phyloP scores from a whole-genome alignment of 2,888 invertebrate species.

The Camponotus fellah region DNA sequence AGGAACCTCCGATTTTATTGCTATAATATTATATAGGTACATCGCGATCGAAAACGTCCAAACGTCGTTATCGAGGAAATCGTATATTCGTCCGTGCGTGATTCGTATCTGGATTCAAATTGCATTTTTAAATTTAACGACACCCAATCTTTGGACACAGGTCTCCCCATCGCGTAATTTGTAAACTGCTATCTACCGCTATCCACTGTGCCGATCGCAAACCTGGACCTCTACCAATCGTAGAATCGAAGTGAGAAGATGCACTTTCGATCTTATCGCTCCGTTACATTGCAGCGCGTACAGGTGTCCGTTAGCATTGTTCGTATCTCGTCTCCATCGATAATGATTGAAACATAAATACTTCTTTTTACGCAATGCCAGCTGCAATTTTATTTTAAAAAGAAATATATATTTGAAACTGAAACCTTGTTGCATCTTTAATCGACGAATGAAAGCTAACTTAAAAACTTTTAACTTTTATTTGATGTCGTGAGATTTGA shows the following conservation, averaged over 20 bases:
- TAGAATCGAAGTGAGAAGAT: conserved; percentile 56
- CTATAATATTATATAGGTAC: conserved; percentile 33
- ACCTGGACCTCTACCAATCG: conserved; percentile 30
- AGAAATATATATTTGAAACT: conserved; percentile 15
- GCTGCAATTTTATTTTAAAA: conserved; percentile 53
- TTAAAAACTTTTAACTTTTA: conserved; percentile 11
- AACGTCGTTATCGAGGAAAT: conserved; percentile 17
- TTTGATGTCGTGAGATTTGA: not conserved
- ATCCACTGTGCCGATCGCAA: conserved; percentile 33
- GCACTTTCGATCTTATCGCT: conserved; percentile 67
- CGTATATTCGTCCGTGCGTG: conserved; percentile 15
- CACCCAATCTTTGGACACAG: conserved; percentile 2
- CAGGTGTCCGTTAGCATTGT: conserved; percentile 40
- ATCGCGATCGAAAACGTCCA: conserved; percentile 35
- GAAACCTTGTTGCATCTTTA: conserved; percentile 23
- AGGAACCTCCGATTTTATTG: conserved; percentile 34
- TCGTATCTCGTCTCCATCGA: conserved; percentile 25
- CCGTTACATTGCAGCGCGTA: conserved; percentile 13
- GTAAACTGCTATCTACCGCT: conserved; percentile 43
- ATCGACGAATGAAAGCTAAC: not conserved
- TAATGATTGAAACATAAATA: conserved; percentile 23
- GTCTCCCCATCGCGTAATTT: conserved; percentile 32
- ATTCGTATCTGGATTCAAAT: conserved; percentile 44
- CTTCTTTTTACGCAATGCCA: conserved; percentile 49
- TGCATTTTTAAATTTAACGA: conserved; percentile 46